Evolutionary conservation across 2,888 invertebrate species (phyloP).

Genomic region (Anoncus sp.): DNA sequence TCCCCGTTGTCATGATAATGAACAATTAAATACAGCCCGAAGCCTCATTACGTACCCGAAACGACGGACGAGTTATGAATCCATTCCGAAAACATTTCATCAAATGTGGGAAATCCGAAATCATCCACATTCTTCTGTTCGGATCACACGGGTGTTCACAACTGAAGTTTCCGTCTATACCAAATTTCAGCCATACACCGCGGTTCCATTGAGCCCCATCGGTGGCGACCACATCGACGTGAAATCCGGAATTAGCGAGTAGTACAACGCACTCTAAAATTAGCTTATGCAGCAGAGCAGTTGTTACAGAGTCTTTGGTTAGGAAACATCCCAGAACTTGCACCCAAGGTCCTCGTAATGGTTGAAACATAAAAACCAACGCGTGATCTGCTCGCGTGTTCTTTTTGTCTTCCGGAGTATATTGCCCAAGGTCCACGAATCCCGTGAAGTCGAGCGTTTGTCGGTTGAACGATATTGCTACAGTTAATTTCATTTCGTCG

Average conservation of each 20-base stretch:
- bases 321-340: slow-evolving; percentile 63
- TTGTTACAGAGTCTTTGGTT: slow-evolving; percentile 60
- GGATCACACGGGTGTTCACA: slow-evolving; percentile 2
- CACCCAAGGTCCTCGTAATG: slow-evolving; percentile 67
- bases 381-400: slow-evolving; percentile 70
- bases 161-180: no score
- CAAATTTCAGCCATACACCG: no score
- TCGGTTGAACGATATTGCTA: background rate
- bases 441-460: slow-evolving; percentile 7
- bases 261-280: slow-evolving; percentile 69
- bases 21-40: no score
- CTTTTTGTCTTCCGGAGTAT: slow-evolving; percentile 63
- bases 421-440: slow-evolving; percentile 62
- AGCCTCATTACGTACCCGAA: no score
- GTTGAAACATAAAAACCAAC: slow-evolving; percentile 71
- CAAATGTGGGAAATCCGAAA: slow-evolving; percentile 13
- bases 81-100: background rate
- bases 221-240: slow-evolving; percentile 66
- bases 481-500: slow-evolving; percentile 21
- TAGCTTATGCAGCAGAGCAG: slow-evolving; percentile 66
- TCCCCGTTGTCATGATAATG: no score
- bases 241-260: slow-evolving; percentile 64
- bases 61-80: background rate
- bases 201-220: no score
- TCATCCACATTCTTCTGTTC: background rate